These are phyloP conservation scores for Eidolon helvum DNA, from an alignment of 2,113 vertebrate species.

Conservation along the genomic window DNA sequence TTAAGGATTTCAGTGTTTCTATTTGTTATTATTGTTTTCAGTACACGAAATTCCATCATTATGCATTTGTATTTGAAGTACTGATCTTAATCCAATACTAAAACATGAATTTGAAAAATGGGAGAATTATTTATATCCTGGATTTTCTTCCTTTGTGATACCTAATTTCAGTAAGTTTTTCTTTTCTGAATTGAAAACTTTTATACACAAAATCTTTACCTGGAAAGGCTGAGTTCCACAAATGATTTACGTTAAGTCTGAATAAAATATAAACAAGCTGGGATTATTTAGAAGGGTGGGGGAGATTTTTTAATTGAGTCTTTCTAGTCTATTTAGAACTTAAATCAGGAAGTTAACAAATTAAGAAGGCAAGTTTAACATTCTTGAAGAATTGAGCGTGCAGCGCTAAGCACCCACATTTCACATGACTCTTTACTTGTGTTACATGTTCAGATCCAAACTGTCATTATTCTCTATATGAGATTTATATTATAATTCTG, in stretches of 20 bases:
- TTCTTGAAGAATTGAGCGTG: constrained; percentile 46
- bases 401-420: not conserved
- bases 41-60: not conserved
- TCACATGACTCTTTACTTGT: constrained; percentile 18
- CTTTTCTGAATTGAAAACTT: constrained; percentile 56
- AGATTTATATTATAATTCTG: constrained; percentile 48
- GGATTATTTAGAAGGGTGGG: not conserved
- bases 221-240: constrained; percentile 1
- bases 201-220: not conserved
- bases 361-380: constrained; percentile 55
- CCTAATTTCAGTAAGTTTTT: constrained; percentile 60
- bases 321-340: constrained; percentile 15
- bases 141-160: not conserved
- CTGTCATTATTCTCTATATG: constrained; percentile 44
- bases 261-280: constrained; percentile 42
- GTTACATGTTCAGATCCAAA: constrained; percentile 59
- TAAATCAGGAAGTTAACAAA: constrained; percentile 34
- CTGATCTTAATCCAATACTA: too few relatives aligned
- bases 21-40: constrained; percentile 1
- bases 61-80: constrained; percentile 33
- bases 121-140: constrained; percentile 11
- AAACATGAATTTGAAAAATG: constrained; percentile 35
- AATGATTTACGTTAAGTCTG: constrained; percentile 34
- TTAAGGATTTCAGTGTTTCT: constrained; percentile 23
- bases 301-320: constrained; percentile 12